Evolutionary conservation across 2,888 invertebrate species (phyloP).

Genomic region (Teleiodes luculella): DNA sequence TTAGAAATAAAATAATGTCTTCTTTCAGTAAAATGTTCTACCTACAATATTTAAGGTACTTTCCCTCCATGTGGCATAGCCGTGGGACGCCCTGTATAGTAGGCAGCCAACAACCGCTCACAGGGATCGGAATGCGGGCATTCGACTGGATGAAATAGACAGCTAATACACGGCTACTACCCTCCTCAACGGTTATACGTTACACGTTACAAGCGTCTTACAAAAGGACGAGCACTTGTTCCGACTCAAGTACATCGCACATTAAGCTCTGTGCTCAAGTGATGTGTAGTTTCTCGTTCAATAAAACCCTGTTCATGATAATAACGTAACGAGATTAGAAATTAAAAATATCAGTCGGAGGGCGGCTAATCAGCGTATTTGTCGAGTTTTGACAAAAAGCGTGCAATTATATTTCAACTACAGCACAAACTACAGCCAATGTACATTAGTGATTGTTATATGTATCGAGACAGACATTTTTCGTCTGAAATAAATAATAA

Average conservation of each 20-base stretch:
- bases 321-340: slow-evolving; percentile 1
- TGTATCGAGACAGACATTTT: no score
- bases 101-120: not conserved
- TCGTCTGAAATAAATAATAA: no score
- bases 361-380: slow-evolving; percentile 8
- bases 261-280: not conserved
- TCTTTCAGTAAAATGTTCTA: no score
- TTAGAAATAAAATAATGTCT: no score
- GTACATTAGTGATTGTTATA: no score
- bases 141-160: not conserved
- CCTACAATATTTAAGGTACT: no score
- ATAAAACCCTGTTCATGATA: slow-evolving; percentile 2
- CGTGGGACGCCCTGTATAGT: no score
- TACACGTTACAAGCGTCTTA: no score
- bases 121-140: not conserved
- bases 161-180: not conserved
- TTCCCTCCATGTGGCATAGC: no score
- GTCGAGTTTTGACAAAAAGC: no score
- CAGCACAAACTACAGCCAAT: no score
- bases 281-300: not conserved
- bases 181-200: not conserved
- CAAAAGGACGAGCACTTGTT: not conserved
- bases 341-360: not conserved
- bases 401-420: no score
- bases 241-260: not conserved